These are phyloP conservation scores for Epinephelus malabaricus DNA, from an alignment of 2,797 vertebrate species.

Conservation along the genomic window DNA sequence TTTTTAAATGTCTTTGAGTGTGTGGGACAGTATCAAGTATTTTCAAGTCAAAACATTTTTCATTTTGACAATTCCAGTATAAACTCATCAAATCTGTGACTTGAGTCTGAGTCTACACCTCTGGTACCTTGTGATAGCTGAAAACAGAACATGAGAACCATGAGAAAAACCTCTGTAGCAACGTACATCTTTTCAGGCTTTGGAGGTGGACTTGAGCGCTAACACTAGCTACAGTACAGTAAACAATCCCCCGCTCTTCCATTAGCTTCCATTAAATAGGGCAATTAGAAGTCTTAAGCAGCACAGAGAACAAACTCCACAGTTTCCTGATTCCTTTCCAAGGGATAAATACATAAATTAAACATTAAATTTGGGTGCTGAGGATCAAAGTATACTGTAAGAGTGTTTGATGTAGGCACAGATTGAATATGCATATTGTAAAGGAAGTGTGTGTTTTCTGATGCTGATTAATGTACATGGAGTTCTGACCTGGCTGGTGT, in stretches of 20 bases:
- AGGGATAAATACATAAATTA: conserved; percentile 70
- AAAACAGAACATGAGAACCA: background rate
- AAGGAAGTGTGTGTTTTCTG: conserved; percentile 37
- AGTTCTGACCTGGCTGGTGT: conserved; percentile 4
- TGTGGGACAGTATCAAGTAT: no score
- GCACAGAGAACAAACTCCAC: background rate
- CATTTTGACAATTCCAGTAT: no score
- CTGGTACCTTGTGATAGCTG: background rate
- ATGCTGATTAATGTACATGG: conserved; percentile 44
- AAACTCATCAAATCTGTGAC: no score
- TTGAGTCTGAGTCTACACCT: no score
- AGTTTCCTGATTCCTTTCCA: conserved; percentile 49
- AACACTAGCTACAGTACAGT: background rate
- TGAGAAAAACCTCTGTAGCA: background rate
- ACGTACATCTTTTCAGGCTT: background rate
- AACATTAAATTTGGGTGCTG: conserved; percentile 50
- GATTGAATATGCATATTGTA: conserved; percentile 49
- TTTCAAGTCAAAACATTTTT: no score
- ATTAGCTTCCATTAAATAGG: conserved; percentile 50
- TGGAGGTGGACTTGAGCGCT: background rate
- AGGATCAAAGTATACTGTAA: conserved; percentile 62
- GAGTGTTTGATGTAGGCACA: conserved; percentile 64
- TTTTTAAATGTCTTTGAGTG: no score
- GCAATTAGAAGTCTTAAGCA: conserved; percentile 43
- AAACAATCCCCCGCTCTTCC: conserved; percentile 32